Evolutionary conservation across 2,113 vertebrate species (phyloP).

Genomic region (Rhinogobius similis): DNA sequence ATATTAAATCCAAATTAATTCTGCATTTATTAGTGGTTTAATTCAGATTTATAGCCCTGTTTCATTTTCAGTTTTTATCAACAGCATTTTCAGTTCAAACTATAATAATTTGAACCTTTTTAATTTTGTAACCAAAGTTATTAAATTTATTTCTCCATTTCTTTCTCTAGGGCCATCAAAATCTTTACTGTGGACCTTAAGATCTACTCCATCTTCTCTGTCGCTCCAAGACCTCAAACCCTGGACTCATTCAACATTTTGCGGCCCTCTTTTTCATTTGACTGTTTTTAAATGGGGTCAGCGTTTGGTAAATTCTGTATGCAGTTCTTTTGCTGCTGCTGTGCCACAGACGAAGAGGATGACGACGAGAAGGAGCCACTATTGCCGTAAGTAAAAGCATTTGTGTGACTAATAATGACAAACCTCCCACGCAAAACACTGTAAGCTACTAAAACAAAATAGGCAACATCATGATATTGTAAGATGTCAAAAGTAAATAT

Average conservation of each 20-base stretch:
- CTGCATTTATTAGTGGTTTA: too few relatives aligned
- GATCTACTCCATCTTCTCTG: neutral
- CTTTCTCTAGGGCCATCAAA: neutral
- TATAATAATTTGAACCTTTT: neutral
- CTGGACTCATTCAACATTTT: neutral
- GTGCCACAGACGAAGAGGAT: constrained; percentile 49
- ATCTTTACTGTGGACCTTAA: neutral
- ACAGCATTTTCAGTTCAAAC: too few relatives aligned
- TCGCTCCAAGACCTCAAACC: neutral
- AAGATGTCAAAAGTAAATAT: too few relatives aligned
- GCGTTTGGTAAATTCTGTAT: constrained; percentile 66
- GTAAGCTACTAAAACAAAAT: too few relatives aligned
- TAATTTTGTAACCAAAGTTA: neutral
- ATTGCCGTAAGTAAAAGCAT: constrained; percentile 66
- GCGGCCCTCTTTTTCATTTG: neutral
- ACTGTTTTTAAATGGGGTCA: constrained; percentile 67
- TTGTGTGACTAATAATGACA: neutral
- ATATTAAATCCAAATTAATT: neutral
- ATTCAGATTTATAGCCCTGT: too few relatives aligned
- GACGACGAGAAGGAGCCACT: constrained; percentile 79
- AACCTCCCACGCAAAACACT: neutral
- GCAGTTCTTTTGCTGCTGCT: constrained; percentile 78
- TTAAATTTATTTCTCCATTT: neutral
- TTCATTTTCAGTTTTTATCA: too few relatives aligned
- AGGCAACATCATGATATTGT: too few relatives aligned